These are phyloP conservation scores for Drosophila monieri DNA, from an alignment of 2,888 invertebrate genomes.

Conservation along the genomic window DNA sequence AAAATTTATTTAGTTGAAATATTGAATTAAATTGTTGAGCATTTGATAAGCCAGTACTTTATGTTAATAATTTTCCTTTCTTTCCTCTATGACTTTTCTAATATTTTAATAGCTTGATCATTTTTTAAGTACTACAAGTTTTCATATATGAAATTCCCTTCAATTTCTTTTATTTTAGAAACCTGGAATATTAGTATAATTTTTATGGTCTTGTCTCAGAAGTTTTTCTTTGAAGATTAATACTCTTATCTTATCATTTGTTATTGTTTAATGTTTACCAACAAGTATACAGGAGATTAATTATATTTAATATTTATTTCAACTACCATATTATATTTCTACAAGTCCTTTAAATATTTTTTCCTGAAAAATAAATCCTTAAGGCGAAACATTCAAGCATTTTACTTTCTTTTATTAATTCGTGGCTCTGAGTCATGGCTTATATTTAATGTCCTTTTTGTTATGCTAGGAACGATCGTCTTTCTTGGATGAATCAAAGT, in stretches of 20 bases:
- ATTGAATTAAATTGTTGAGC: too few relatives aligned
- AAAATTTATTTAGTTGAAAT: too few relatives aligned
- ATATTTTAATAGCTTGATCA: too few relatives aligned
- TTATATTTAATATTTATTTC: not conserved
- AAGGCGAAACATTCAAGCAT: not conserved
- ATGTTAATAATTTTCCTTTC: too few relatives aligned
- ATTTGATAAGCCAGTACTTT: too few relatives aligned
- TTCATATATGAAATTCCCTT: too few relatives aligned
- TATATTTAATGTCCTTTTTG: slow-evolving; percentile 9
- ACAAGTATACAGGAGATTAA: too few relatives aligned
- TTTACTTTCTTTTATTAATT: slow-evolving; percentile 1
- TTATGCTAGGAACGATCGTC: slow-evolving; percentile 3
- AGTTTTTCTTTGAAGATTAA: not conserved
- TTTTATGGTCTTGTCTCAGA: not conserved
- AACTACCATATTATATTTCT: not conserved
- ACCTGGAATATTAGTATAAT: not conserved
- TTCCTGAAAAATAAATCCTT: not conserved
- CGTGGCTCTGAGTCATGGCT: slow-evolving; percentile 2
- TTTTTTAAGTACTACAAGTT: too few relatives aligned
- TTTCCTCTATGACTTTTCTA: too few relatives aligned
- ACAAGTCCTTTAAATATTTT: not conserved
- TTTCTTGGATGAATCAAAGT: slow-evolving; percentile 20
- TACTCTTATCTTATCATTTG: not conserved
- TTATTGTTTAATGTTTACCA: too few relatives aligned
- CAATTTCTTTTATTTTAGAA: too few relatives aligned